Percentiles rank a stretch among this genome's conserved stretches.
Evolutionary conservation across 2,888 invertebrate species (phyloP).

Genomic region (Eupithecia tripunctaria): DNA sequence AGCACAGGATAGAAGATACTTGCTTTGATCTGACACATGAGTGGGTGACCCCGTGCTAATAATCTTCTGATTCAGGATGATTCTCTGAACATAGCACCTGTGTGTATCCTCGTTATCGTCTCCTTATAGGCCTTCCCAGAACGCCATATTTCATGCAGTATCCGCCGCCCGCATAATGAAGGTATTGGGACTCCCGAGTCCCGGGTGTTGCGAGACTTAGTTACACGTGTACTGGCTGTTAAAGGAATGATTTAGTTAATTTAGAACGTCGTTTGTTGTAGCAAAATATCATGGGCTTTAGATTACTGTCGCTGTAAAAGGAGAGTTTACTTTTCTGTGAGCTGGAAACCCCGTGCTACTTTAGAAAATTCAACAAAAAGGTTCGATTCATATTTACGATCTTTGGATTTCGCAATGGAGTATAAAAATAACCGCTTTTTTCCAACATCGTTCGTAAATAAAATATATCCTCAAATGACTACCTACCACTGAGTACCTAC

Average conservation of each 20-base stretch:
- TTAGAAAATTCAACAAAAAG: neutral
- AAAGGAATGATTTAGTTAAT: conserved; percentile 11
- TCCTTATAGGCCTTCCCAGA: conserved; percentile 55
- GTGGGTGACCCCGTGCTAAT: neutral
- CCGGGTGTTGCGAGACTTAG: conserved; percentile 40
- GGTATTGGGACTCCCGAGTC: conserved; percentile 53
- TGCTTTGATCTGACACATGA: neutral
- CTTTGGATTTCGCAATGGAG: neutral
- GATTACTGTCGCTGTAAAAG: neutral
- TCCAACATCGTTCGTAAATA: neutral
- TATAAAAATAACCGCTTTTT: neutral
- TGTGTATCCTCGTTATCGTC: conserved; percentile 57
- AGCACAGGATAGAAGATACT: neutral
- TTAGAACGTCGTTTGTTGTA: neutral
- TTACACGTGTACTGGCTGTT: conserved; percentile 49
- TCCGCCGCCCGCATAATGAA: conserved; percentile 61
- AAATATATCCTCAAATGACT: neutral
- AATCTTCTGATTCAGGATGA: neutral
- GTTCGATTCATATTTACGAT: neutral
- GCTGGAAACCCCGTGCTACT: neutral
- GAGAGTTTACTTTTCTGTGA: neutral
- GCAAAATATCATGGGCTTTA: neutral
- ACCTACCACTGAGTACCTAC: neutral
- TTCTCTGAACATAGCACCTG: conserved; percentile 19
- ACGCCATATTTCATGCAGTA: conserved; percentile 70